Percentiles rank a stretch among this genome's conserved stretches.
phyloP scores from a whole-genome alignment of 30 jellyfish, hydroid and myxozoan genomes.

The Cassiopea andromeda region DNA sequence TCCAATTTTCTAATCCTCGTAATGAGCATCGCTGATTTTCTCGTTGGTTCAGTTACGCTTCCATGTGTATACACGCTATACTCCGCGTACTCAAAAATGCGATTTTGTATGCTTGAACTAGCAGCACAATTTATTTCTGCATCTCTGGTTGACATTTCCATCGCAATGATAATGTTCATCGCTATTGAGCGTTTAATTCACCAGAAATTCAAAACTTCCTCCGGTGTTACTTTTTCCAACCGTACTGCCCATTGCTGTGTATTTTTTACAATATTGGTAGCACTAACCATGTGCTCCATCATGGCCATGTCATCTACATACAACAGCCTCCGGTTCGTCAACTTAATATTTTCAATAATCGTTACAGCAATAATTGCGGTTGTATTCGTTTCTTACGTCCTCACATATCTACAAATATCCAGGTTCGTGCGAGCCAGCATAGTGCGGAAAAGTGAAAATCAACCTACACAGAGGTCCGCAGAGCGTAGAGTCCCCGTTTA shows the following conservation, averaged over 20 bases:
- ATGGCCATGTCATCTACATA: slow-evolving; percentile 44
- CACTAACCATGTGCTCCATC: slow-evolving; percentile 9
- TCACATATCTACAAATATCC: slow-evolving; percentile 29
- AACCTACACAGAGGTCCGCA: not conserved
- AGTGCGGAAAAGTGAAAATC: slow-evolving; percentile 30
- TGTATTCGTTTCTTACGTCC: slow-evolving; percentile 37
- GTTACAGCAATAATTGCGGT: slow-evolving; percentile 8
- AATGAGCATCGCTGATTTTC: slow-evolving; percentile 37
- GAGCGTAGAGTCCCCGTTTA: slow-evolving; percentile 31
- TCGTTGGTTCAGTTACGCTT: slow-evolving; percentile 22
- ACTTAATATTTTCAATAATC: slow-evolving; percentile 14
- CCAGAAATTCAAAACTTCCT: slow-evolving; percentile 48
- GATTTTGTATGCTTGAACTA: slow-evolving; percentile 40
- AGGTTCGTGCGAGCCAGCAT: slow-evolving; percentile 42
- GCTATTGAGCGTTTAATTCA: slow-evolving; percentile 52
- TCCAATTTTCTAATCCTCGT: slow-evolving; percentile 35
- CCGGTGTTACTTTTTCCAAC: not conserved
- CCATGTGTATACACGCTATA: slow-evolving; percentile 29
- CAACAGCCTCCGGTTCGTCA: slow-evolving; percentile 29
- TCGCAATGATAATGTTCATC: slow-evolving; percentile 45
- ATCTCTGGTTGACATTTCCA: slow-evolving; percentile 30
- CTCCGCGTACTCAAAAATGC: slow-evolving; percentile 17
- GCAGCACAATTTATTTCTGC: slow-evolving; percentile 54
- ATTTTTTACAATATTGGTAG: not conserved
- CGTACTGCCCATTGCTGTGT: slow-evolving; percentile 15